Evolutionary conservation across 1,140 invertebrate genomes (phyloP).

Genomic region (Aricia agestis): DNA sequence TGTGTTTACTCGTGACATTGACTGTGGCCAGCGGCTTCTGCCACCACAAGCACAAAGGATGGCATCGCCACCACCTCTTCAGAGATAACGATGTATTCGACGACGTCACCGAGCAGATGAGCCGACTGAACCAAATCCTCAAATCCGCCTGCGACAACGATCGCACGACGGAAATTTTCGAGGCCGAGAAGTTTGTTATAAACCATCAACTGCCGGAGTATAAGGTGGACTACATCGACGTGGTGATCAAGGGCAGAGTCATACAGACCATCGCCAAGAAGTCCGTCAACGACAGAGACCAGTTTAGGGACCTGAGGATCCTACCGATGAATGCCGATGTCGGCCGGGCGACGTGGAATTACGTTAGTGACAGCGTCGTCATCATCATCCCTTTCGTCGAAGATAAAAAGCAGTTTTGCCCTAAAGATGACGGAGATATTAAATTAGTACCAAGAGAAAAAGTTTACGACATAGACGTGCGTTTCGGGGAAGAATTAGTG

Average conservation of each 20-base stretch:
- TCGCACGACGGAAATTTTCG: not conserved
- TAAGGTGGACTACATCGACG: conserved; percentile 19
- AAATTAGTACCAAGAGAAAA: not conserved
- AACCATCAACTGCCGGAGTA: conserved; percentile 6
- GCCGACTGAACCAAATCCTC: not conserved
- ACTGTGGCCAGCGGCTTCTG: not conserved
- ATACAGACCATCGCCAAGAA: not conserved
- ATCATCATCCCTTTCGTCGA: not conserved
- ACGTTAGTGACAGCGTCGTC: not conserved
- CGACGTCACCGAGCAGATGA: not conserved
- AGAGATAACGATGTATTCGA: not conserved
- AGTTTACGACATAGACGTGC: not conserved
- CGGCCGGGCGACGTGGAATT: not conserved
- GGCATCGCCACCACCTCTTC: not conserved
- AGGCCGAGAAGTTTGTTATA: not conserved
- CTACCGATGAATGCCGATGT: not conserved
- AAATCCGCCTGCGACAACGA: not conserved
- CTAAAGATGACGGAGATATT: not conserved
- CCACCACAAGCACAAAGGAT: not conserved
- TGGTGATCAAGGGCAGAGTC: not conserved
- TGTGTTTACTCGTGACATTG: not conserved
- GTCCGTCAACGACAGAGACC: not conserved
- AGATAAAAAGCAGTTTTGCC: not conserved
- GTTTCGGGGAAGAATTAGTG: not conserved
- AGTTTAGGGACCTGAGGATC: not conserved